Conservation (phyloP, 2,888 invertebrate genomes). For the Brachypterus glaber region DNA sequence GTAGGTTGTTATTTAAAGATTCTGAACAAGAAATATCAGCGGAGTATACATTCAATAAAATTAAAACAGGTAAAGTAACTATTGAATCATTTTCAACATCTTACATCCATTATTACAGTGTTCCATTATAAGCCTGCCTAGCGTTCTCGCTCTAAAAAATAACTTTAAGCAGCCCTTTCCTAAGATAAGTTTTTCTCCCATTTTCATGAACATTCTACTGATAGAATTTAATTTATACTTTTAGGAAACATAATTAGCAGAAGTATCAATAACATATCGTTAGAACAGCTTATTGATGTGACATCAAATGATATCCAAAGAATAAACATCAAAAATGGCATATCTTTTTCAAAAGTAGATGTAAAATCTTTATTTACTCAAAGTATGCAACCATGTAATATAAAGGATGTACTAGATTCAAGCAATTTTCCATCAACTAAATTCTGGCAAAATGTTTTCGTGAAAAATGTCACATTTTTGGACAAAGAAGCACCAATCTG, state of each 20-base stretch:
- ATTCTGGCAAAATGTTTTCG: slow-evolving; percentile 23
- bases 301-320: slow-evolving; percentile 19
- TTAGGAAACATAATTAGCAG: slow-evolving; percentile 24
- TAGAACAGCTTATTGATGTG: slow-evolving; percentile 25
- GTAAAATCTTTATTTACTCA: too few relatives aligned
- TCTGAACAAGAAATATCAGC: slow-evolving; percentile 28
- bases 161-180: too few relatives aligned
- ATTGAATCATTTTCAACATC: slow-evolving; percentile 4
- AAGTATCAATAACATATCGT: slow-evolving; percentile 25
- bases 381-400: slow-evolving; percentile 22
- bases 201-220: too few relatives aligned
- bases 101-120: too few relatives aligned
- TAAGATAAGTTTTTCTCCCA: too few relatives aligned
- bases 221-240: too few relatives aligned
- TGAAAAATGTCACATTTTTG: slow-evolving; percentile 25
- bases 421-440: slow-evolving; percentile 22
- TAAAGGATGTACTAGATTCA: slow-evolving; percentile 18
- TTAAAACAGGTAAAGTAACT: slow-evolving; percentile 27
- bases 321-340: slow-evolving; percentile 18
- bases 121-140: too few relatives aligned
- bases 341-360: slow-evolving; percentile 19
- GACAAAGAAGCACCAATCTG: slow-evolving; percentile 24
- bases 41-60: slow-evolving; percentile 26
- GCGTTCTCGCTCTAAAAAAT: too few relatives aligned
- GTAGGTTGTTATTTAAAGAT: slow-evolving; percentile 26